These are phyloP conservation scores for Neodiprion fabricii DNA, from an alignment of 1,140 invertebrate genomes.

Conservation along the genomic window DNA sequence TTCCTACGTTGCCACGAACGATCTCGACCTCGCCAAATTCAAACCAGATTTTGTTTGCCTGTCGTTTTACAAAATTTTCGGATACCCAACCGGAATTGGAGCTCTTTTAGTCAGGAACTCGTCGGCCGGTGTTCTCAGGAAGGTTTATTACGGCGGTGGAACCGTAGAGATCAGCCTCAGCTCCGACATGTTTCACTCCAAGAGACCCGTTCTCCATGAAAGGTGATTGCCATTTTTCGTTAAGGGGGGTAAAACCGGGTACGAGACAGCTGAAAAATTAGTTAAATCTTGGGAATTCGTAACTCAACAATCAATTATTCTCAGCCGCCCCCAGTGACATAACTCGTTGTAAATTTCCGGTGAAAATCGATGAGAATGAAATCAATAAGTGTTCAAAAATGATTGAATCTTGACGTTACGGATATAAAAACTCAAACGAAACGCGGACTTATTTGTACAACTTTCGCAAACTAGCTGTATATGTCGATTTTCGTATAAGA, in stretches of 20 bases:
- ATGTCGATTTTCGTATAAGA: too few relatives aligned
- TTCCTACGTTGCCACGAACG: constrained; percentile 78
- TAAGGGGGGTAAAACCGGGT: too few relatives aligned
- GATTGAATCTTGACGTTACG: too few relatives aligned
- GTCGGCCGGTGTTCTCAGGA: constrained; percentile 70
- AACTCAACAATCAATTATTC: too few relatives aligned
- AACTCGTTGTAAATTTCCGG: too few relatives aligned
- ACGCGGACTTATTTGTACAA: too few relatives aligned
- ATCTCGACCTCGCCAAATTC: constrained; percentile 73
- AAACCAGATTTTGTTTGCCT: constrained; percentile 90
- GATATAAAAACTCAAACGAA: too few relatives aligned
- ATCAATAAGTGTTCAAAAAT: too few relatives aligned
- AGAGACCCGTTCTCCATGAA: constrained; percentile 71
- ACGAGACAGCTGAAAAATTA: background rate
- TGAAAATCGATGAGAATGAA: too few relatives aligned
- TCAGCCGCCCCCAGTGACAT: too few relatives aligned
- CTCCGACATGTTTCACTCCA: constrained; percentile 72
- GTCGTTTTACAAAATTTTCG: constrained; percentile 99
- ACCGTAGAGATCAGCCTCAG: constrained; percentile 84
- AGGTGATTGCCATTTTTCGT: constrained; percentile 62
- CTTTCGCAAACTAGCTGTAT: too few relatives aligned
- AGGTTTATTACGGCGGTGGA: constrained; percentile 90
- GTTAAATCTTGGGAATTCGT: background rate
- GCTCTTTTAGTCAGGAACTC: constrained; percentile 82
- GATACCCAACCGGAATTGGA: constrained; percentile 93